phyloP scores from a whole-genome alignment of 2,113 vertebrate genomes.

The Odontesthes bonariensis region DNA sequence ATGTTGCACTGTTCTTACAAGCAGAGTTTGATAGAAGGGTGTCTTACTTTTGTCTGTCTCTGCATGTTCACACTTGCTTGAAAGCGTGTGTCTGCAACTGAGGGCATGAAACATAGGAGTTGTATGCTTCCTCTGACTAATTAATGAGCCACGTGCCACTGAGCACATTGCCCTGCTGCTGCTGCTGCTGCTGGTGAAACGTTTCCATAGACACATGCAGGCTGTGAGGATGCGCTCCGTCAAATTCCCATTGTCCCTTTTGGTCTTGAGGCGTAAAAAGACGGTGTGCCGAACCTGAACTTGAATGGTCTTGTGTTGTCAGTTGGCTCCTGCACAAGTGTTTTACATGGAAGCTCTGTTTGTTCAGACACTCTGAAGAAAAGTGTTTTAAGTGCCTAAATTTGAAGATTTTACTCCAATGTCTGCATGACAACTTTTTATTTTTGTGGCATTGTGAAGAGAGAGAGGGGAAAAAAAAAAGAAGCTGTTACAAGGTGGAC shows the following conservation, averaged over 20 bases:
- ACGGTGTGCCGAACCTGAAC: not conserved
- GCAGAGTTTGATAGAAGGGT: conserved; percentile 16
- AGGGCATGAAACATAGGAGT: conserved; percentile 49
- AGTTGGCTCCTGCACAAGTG: not conserved
- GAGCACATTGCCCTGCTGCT: conserved; percentile 66
- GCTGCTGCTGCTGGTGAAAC: conserved; percentile 8
- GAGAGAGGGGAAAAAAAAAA: too few species aligned
- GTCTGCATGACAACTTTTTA: not conserved
- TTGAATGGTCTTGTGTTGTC: not conserved
- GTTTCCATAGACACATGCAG: conserved; percentile 60
- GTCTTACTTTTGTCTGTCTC: not conserved
- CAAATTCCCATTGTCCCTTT: conserved; percentile 22
- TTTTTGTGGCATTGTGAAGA: too few species aligned
- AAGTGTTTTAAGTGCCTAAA: not conserved
- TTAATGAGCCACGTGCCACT: conserved; percentile 72
- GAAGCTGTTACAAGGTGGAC: too few species aligned
- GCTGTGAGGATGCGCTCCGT: conserved; percentile 27
- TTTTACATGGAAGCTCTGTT: not conserved
- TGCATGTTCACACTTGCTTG: conserved; percentile 43
- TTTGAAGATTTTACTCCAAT: not conserved
- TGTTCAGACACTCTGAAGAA: not conserved
- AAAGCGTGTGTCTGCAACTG: conserved; percentile 13
- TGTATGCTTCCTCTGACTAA: conserved; percentile 61
- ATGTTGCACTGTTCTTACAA: conserved; percentile 27
- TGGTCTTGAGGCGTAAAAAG: conserved; percentile 4